Conservation (phyloP, 1,140 invertebrate genomes). For the Campoletis sonorensis region DNA sequence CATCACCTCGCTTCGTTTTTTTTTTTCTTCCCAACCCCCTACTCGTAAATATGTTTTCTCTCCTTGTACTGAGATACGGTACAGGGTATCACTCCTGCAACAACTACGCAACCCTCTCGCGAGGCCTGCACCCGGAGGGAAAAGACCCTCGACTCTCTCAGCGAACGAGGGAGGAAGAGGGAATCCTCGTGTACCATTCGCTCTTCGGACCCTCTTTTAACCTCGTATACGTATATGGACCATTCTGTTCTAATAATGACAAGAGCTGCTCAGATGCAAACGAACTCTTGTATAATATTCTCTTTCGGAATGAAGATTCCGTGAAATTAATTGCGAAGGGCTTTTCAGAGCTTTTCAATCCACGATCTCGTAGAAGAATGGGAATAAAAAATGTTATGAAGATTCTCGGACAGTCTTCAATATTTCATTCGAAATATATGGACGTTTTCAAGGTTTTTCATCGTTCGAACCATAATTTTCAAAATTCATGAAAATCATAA, state of each 20-base stretch:
- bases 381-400: too few species aligned
- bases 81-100: constrained; percentile 8
- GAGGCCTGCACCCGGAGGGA: background rate
- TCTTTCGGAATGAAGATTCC: too few species aligned
- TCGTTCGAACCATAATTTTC: too few species aligned
- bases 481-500: too few species aligned
- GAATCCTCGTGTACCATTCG: constrained; percentile 15
- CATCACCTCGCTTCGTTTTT: constrained; percentile 7
- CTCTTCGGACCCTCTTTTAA: background rate
- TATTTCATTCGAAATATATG: too few species aligned
- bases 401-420: too few species aligned
- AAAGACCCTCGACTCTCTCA: constrained; percentile 7
- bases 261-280: background rate
- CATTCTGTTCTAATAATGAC: background rate
- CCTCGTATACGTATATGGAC: background rate
- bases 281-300: background rate
- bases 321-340: too few species aligned
- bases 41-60: constrained; percentile 1
- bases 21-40: constrained; percentile 51
- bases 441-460: too few species aligned
- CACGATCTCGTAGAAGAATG: too few species aligned
- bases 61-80: constrained; percentile 20
- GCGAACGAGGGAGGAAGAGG: background rate
- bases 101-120: constrained; percentile 15
- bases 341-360: too few species aligned